These are phyloP conservation scores for Malacosoma neustria DNA, from an alignment of 2,888 invertebrate species.

Conservation along the genomic window DNA sequence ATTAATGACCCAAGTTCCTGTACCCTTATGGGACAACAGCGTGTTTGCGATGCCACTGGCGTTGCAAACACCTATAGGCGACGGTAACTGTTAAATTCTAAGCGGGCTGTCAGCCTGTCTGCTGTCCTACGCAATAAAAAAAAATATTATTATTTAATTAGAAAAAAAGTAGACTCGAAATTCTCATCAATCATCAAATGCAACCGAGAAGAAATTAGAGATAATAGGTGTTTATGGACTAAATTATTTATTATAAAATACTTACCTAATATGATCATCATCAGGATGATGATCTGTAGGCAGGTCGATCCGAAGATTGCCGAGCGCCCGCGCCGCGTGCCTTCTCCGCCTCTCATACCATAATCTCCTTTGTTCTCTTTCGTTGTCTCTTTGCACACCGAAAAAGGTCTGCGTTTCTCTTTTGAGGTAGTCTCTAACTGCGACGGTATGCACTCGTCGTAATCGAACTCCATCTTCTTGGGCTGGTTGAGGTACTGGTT, in stretches of 20 bases:
- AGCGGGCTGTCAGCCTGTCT: no score
- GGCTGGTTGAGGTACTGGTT: conserved; percentile 49
- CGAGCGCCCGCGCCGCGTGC: conserved; percentile 82
- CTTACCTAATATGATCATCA: conserved; percentile 71
- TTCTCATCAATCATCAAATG: no score
- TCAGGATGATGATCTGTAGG: conserved; percentile 77
- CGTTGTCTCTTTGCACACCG: conserved; percentile 86
- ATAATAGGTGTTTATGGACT: no score
- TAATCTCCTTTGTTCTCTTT: conserved; percentile 81
- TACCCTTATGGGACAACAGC: no score
- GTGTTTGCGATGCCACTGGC: no score
- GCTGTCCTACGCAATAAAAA: no score
- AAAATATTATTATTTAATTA: no score
- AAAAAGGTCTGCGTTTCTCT: conserved; percentile 89
- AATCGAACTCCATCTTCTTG: conserved; percentile 65
- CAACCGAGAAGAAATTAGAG: no score
- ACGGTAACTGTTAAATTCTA: no score
- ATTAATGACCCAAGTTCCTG: no score
- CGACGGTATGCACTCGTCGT: conserved; percentile 53
- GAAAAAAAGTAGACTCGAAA: no score
- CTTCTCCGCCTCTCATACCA: conserved; percentile 88
- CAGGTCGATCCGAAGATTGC: conserved; percentile 74
- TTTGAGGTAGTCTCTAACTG: conserved; percentile 80
- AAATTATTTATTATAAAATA: background rate
- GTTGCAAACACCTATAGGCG: no score